phyloP scores from a whole-genome alignment of 2,888 invertebrate genomes.

The Phalangium opilio region DNA sequence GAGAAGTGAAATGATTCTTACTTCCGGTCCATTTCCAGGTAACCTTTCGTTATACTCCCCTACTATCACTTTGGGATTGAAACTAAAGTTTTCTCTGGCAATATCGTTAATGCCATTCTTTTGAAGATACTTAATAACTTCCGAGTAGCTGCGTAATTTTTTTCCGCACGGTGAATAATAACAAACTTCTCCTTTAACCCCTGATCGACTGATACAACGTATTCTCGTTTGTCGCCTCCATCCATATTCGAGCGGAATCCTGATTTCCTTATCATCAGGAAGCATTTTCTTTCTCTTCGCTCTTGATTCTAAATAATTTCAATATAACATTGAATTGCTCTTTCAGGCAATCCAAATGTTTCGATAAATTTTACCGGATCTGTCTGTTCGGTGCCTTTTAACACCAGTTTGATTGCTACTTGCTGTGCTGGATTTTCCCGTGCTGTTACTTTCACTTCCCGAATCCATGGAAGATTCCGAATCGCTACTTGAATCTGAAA shows the following conservation, averaged over 20 bases:
- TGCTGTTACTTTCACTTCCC: too few species aligned
- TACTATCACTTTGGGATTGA: slow-evolving; percentile 70
- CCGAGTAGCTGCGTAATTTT: slow-evolving; percentile 44
- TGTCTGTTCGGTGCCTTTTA: too few species aligned
- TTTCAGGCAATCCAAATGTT: too few species aligned
- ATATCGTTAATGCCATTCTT: slow-evolving; percentile 48
- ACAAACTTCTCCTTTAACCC: slow-evolving; percentile 81
- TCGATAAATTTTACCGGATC: too few species aligned
- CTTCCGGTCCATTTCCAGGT: slow-evolving; percentile 28
- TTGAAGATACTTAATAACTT: slow-evolving; percentile 56
- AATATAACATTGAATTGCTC: too few species aligned
- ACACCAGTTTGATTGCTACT: too few species aligned
- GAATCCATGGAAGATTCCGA: too few species aligned
- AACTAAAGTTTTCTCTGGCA: slow-evolving; percentile 75
- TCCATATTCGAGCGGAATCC: slow-evolving; percentile 53
- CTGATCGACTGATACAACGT: slow-evolving; percentile 66
- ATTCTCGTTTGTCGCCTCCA: slow-evolving; percentile 90
- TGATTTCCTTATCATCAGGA: slow-evolving; percentile 42
- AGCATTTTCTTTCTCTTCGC: slow-evolving; percentile 36
- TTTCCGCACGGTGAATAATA: slow-evolving; percentile 58
- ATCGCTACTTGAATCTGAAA: too few species aligned
- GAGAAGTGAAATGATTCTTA: slow-evolving; percentile 7
- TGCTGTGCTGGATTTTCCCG: too few species aligned
- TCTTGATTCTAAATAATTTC: slow-evolving; percentile 5
- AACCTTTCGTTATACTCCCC: slow-evolving; percentile 76